Evolutionary conservation across 2,888 invertebrate species (phyloP).

Genomic region (Drosophila testacea): DNA sequence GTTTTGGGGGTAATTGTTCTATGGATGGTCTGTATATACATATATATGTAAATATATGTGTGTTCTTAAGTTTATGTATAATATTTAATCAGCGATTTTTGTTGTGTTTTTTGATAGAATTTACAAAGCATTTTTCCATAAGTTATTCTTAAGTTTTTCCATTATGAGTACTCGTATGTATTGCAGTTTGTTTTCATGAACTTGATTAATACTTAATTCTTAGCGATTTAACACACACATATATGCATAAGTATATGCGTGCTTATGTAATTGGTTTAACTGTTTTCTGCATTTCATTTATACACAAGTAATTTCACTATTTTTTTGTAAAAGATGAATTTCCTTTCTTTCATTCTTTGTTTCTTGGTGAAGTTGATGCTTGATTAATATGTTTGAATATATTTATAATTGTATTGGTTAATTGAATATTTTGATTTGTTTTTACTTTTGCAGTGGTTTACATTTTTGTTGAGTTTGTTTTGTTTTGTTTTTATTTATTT

Average conservation of each 20-base stretch:
- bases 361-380: constrained; percentile 40
- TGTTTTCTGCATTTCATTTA: constrained; percentile 49
- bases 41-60: constrained; percentile 24
- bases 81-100: constrained; percentile 52
- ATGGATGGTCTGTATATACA: constrained; percentile 59
- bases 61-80: constrained; percentile 53
- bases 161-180: constrained; percentile 51
- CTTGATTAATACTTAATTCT: constrained; percentile 76
- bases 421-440: constrained; percentile 49
- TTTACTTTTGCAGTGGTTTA: constrained; percentile 45
- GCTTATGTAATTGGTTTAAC: constrained; percentile 40
- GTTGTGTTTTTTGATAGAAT: constrained; percentile 24
- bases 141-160: constrained; percentile 18
- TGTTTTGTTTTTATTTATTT: constrained; percentile 49
- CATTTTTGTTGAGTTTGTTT: constrained; percentile 46
- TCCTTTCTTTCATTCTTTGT: constrained; percentile 28
- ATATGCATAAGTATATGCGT: constrained; percentile 27
- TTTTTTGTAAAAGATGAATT: constrained; percentile 39
- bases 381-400: constrained; percentile 47
- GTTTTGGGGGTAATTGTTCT: constrained; percentile 71
- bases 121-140: constrained; percentile 23
- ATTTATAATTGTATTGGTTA: constrained; percentile 55
- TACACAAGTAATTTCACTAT: constrained; percentile 73
- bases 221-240: constrained; percentile 73
- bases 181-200: constrained; percentile 59